These are phyloP conservation scores for Podarcis raffonei DNA, from an alignment of 2,113 vertebrate genomes.

Conservation along the genomic window DNA sequence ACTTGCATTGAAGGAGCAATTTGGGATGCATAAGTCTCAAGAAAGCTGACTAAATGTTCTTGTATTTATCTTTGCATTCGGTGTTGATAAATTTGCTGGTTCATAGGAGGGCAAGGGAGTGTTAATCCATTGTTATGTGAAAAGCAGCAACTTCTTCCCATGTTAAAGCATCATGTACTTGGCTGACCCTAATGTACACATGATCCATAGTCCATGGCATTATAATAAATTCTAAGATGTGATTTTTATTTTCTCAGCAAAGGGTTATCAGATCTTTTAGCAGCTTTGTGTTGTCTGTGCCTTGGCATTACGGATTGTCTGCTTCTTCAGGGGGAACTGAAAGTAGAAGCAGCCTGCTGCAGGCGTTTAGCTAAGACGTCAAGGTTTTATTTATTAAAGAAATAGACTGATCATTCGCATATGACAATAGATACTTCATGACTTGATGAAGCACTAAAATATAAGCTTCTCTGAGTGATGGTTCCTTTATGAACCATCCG, in stretches of 20 bases:
- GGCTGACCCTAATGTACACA: background rate
- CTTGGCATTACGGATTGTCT: background rate
- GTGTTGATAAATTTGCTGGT: background rate
- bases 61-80: background rate
- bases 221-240: background rate
- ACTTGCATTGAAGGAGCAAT: background rate
- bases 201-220: background rate
- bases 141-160: background rate
- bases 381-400: background rate
- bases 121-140: background rate
- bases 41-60: background rate
- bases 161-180: background rate
- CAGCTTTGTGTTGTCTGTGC: background rate
- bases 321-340: background rate
- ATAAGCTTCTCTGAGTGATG: background rate
- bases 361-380: background rate
- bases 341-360: background rate
- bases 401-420: background rate
- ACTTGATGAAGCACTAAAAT: background rate
- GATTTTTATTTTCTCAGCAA: background rate
- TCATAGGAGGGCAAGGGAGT: background rate
- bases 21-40: background rate
- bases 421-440: background rate
- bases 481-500: background rate
- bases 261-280: background rate